Base-by-base conservation (phyloP, 2,113 vertebrate species). In the Aegotheles bennettii region DNA sequence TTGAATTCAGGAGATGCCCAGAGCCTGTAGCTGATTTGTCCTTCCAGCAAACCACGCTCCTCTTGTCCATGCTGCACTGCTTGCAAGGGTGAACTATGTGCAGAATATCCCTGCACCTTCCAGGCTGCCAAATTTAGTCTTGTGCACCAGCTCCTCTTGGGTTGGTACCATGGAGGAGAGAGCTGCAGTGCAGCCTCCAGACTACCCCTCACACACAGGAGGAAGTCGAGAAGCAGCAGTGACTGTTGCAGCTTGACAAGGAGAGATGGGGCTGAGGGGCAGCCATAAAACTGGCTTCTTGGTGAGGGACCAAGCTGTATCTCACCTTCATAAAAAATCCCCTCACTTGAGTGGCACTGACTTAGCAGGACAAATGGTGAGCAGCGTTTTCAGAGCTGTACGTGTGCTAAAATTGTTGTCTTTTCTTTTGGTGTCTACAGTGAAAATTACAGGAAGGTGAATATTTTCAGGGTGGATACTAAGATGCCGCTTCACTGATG, bases 11-110 rank as follows among this genome's bases (percentile, higher is more conserved):
- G 2, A 65, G 85, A 28, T 45, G 25, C 38, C 48, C 43, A 84
- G 56, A 65, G 38, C 45, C 78, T 42, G 53, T n/a, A 77, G 78
- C 28, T 79, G 75, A 24, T 79, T 77, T 83, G 3, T 77, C 67
- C 54, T 92, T 63, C 64, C 79, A 84, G 65, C n/a, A 96, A 33
- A 70, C 7, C 23, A 13, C 54, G 11, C 42, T 88, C 21, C 47
- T 77, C 36, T 56, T 88, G 35, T 26, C 50, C 0, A 0, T 29
- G n/a, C n/a, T 1, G 0, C 5, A 15, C 54, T 33, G 23, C 7
- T 84, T 10, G 21, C 63, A 19, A 35, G 50, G 33, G 31, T 0
- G 0, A 85, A 10, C 51, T 43, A 1, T 1, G 1, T 25, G 50
- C 81, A 1, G 5, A 35, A 42, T 25, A 28, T 13, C 25, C 50